Evolutionary conservation across 2,888 invertebrate species (phyloP).

Genomic region (Agriopis marginaria): DNA sequence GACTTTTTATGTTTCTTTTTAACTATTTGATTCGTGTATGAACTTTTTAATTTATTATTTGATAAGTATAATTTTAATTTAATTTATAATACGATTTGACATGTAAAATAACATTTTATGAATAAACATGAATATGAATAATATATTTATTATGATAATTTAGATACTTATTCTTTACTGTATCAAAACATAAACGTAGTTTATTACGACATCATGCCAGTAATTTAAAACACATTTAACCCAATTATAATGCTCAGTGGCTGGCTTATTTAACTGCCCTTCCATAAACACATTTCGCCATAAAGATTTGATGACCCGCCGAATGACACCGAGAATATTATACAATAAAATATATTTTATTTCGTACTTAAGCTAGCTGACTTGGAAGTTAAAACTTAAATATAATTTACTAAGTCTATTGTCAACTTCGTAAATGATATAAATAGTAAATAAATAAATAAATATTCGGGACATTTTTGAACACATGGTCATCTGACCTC

Average conservation of each 20-base stretch:
- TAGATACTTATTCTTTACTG: neutral
- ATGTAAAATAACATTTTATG: too few species aligned
- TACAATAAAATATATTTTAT: conserved; percentile 49
- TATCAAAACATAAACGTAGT: neutral
- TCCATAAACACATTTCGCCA: conserved; percentile 47
- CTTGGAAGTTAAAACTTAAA: conserved; percentile 9
- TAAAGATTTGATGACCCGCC: conserved; percentile 51
- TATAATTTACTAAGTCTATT: conserved; percentile 13
- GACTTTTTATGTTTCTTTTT: too few species aligned
- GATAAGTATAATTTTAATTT: too few species aligned
- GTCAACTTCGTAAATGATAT: neutral
- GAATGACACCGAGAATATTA: conserved; percentile 49
- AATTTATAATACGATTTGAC: too few species aligned
- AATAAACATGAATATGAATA: too few species aligned
- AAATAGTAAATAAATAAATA: too few species aligned
- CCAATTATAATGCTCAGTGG: conserved; percentile 34
- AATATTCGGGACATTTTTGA: too few species aligned
- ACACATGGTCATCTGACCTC: too few species aligned
- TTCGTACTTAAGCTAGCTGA: conserved; percentile 13
- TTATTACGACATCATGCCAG: conserved; percentile 19
- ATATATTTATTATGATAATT: too few species aligned
- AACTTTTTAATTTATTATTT: too few species aligned
- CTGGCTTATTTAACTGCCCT: conserved; percentile 43
- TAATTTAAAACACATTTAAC: conserved; percentile 39
- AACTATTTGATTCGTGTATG: too few species aligned